phyloP scores from a whole-genome alignment of 1,140 invertebrate species.

The Scaptomyza montana region DNA sequence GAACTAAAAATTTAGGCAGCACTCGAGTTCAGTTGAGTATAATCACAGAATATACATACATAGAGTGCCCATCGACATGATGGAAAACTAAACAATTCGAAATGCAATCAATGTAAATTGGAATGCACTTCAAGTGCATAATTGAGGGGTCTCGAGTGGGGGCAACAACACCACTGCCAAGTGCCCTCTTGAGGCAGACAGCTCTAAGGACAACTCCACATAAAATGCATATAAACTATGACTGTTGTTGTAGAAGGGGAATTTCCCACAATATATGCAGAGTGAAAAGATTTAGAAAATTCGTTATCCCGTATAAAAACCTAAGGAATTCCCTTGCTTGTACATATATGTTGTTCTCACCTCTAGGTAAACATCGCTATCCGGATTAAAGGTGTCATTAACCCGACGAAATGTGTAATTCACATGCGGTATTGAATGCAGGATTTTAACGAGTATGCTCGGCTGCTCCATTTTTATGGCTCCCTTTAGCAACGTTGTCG shows the following conservation, averaged over 20 bases:
- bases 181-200: slow-evolving; percentile 16
- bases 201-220: slow-evolving; percentile 24
- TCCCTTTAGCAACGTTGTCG: slow-evolving; percentile 40
- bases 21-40: not conserved
- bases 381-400: slow-evolving; percentile 95
- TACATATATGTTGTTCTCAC: slow-evolving; percentile 84
- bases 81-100: slow-evolving; percentile 44
- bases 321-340: too few species aligned
- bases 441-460: slow-evolving; percentile 86
- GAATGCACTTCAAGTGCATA: slow-evolving; percentile 37
- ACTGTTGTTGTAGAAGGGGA: too few species aligned
- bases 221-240: slow-evolving; percentile 17
- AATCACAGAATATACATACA: not conserved
- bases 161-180: slow-evolving; percentile 10
- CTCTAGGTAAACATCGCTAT: slow-evolving; percentile 95
- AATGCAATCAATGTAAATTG: slow-evolving; percentile 45
- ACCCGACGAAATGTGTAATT: slow-evolving; percentile 94
- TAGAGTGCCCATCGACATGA: not conserved
- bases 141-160: slow-evolving; percentile 36
- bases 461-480: slow-evolving; percentile 81
- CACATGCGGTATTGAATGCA: slow-evolving; percentile 93
- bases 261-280: too few species aligned
- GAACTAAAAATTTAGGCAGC: slow-evolving; percentile 8
- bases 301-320: too few species aligned
- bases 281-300: too few species aligned